Percentiles rank a stretch among this genome's conserved stretches.
phyloP scores from a whole-genome alignment of 2,113 vertebrate species.

The Lynx canadensis region DNA sequence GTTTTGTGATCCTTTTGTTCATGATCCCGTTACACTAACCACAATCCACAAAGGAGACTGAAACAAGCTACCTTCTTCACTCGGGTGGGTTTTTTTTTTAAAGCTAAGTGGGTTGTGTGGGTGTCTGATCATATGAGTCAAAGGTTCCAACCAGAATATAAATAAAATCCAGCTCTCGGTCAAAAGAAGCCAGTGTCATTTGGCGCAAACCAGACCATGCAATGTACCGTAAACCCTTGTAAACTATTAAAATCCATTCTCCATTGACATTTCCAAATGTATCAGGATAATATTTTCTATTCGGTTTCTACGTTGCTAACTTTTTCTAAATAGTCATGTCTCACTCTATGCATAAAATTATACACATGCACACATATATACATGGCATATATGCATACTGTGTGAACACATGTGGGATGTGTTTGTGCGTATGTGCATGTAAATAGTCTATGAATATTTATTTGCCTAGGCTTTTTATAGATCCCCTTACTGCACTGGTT shows the following conservation, averaged over 20 bases:
- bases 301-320: background rate
- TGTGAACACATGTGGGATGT: background rate
- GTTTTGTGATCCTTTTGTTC: slow-evolving; percentile 11
- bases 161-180: slow-evolving; percentile 82
- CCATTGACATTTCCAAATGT: slow-evolving; percentile 68
- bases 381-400: background rate
- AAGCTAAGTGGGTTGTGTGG: slow-evolving; percentile 76
- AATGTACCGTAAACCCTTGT: slow-evolving; percentile 79
- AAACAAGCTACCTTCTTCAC: slow-evolving; percentile 71
- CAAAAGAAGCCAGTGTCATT: slow-evolving; percentile 81
- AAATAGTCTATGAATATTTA: background rate
- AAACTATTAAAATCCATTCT: slow-evolving; percentile 78
- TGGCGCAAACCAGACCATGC: slow-evolving; percentile 67
- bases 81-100: slow-evolving; percentile 65
- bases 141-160: slow-evolving; percentile 83
- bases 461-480: background rate
- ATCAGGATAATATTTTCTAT: slow-evolving; percentile 47
- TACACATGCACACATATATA: background rate
- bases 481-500: background rate
- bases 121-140: slow-evolving; percentile 78
- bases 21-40: slow-evolving; percentile 49
- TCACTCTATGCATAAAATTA: background rate
- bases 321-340: background rate
- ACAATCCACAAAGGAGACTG: slow-evolving; percentile 58
- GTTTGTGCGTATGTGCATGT: background rate